Base-by-base conservation (phyloP, 2,888 invertebrate species). In the Caenorhabditis wallacei region DNA sequence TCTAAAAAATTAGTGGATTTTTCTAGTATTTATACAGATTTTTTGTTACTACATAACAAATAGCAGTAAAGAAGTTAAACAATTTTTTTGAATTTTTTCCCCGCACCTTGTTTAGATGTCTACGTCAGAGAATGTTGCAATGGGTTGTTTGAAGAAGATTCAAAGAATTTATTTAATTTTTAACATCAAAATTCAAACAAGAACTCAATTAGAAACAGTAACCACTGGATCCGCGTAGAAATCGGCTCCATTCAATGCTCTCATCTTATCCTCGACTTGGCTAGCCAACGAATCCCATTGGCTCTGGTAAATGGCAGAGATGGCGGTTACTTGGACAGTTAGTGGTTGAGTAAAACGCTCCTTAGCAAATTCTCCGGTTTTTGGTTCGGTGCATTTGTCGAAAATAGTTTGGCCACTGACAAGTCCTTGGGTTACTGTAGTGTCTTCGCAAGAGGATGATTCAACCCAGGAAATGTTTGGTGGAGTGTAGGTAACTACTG, bases 271-370 rank as follows among this genome's bases (percentile, higher is more conserved):
- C 35, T 24, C 53, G 26, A 80, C 68, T 18, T 80, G 66, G 10
- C 20, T 22, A 3, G 72, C 80, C 35, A 80, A 46, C 2, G 30
- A 8, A 3, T 53, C 20, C 80, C 80, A 80, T 43, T 80, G 80
- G 46, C 72, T 72, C 26, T 80, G 53, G 37, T 80, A 80, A 18
- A 80, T 72, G 1, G 64, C 37, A 22, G 59, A 46, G 20, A 72
- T 30, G 16, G 70, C 71, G 1, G 64, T 72, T 3, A 80, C 16
- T 20, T 71, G 56, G 2, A 80, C 79, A 8, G n/a, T 51, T 10
- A 80, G 37, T 13, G 46, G 35, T 2, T 59, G 53, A 16, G 2
- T 30, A 8, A 30, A 30, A 30, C 4, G 30, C 4, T 20, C 11
- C 26, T 43, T n/a, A 16, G 2, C 43, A n/a, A n/a, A n/a, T n/a